Conservation (phyloP, 1,140 invertebrate species). For the Orchestia grillus region DNA sequence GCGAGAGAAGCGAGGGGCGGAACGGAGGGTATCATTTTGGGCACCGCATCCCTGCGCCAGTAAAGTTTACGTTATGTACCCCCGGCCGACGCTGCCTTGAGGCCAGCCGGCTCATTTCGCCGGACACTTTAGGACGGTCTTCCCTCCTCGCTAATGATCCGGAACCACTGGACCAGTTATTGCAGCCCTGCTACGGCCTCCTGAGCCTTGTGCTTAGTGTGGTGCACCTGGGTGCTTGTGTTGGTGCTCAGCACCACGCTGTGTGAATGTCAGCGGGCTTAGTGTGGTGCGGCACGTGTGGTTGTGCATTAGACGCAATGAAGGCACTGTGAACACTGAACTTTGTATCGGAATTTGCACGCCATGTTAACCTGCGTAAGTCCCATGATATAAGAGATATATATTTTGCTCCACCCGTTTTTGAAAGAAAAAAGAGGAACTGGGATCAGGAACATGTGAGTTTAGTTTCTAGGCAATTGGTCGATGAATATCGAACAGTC, state of each 20-base stretch:
- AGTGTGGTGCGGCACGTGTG: too few species aligned
- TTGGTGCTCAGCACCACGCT: background rate
- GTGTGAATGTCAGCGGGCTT: too few species aligned
- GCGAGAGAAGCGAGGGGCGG: background rate
- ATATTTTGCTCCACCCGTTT: too few species aligned
- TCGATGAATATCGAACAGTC: too few species aligned
- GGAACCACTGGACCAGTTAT: background rate
- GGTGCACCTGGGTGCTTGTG: background rate
- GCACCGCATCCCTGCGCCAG: background rate
- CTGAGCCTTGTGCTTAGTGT: background rate
- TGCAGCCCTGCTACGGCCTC: background rate
- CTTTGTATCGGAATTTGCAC: too few species aligned
- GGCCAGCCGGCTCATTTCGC: background rate
- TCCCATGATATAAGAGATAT: too few species aligned
- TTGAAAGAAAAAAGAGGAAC: too few species aligned
- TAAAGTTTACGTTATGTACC: background rate
- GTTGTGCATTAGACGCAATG: too few species aligned
- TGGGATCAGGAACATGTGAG: too few species aligned
- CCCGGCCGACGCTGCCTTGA: background rate
- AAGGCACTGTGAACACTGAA: too few species aligned
- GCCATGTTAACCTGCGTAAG: too few species aligned
- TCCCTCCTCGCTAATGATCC: slow-evolving; percentile 23
- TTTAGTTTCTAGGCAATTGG: too few species aligned
- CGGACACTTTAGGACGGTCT: slow-evolving; percentile 18
- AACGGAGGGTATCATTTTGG: background rate